phyloP scores from a whole-genome alignment of 1,140 invertebrate genomes.

The Aphis gossypii region DNA sequence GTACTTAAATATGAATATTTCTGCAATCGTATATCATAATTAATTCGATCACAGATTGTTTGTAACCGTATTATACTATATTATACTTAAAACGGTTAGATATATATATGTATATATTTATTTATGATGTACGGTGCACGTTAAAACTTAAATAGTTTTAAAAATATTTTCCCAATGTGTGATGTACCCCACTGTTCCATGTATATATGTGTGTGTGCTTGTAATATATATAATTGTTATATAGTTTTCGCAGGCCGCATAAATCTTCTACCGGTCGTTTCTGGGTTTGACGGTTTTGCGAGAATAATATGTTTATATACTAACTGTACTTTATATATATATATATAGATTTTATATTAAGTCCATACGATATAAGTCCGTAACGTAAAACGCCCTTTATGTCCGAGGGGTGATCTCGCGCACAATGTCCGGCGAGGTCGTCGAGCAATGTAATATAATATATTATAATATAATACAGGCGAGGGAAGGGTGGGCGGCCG shows the following conservation, averaged over 20 bases:
- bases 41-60: too few species aligned
- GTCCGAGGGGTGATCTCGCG: not conserved
- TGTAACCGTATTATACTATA: too few species aligned
- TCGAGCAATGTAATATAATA: not conserved
- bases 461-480: not conserved
- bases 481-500: not conserved
- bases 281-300: not conserved
- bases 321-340: not conserved
- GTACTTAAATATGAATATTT: too few species aligned
- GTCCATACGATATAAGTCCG: constrained; percentile 5
- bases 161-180: not conserved
- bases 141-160: not conserved
- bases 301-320: not conserved
- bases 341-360: constrained; percentile 16
- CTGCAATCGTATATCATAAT: too few species aligned
- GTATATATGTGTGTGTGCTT: not conserved
- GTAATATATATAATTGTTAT: constrained; percentile 13
- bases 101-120: not conserved
- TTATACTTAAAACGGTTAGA: too few species aligned
- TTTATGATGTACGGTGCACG: not conserved
- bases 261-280: not conserved
- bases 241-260: not conserved
- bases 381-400: constrained; percentile 33
- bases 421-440: not conserved
- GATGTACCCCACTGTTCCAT: not conserved